Percentiles rank a stretch among this genome's conserved stretches.
Conservation (phyloP, 2,113 vertebrate species). For the Recurvirostra avosetta region DNA sequence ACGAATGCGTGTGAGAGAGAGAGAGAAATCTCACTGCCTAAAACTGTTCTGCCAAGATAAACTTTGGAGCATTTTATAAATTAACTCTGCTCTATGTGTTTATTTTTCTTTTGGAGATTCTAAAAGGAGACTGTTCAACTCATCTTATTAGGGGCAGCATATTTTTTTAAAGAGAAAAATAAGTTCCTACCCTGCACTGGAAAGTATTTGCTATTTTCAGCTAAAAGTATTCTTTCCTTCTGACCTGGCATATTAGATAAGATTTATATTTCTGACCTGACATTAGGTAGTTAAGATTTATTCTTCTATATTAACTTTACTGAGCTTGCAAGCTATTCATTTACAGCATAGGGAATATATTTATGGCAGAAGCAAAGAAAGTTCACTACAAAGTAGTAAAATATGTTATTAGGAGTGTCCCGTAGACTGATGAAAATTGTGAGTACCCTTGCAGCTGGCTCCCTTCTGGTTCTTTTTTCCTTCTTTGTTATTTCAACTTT, state of each 20-base stretch:
- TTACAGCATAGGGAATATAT: constrained; percentile 53
- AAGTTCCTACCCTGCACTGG: constrained; percentile 43
- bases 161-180: constrained; percentile 53
- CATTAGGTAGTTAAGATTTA: constrained; percentile 69
- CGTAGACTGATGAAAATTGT: constrained; percentile 30
- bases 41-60: constrained; percentile 68
- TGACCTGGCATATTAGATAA: constrained; percentile 56
- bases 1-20: neutral
- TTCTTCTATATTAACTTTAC: constrained; percentile 57
- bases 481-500: constrained; percentile 64
- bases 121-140: constrained; percentile 67
- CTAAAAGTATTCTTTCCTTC: constrained; percentile 61
- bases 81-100: constrained; percentile 72
- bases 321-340: constrained; percentile 56
- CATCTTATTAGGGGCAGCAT: constrained; percentile 59
- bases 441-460: constrained; percentile 58
- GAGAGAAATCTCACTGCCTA: constrained; percentile 59
- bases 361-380: constrained; percentile 59
- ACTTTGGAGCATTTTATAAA: constrained; percentile 72
- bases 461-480: constrained; percentile 31
- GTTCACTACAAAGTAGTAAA: constrained; percentile 57
- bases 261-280: constrained; percentile 71
- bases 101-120: constrained; percentile 73
- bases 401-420: constrained; percentile 59
- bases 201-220: constrained; percentile 68